These are phyloP conservation scores for Bombyx huttoni DNA, from an alignment of 2,888 invertebrate species.

Conservation along the genomic window DNA sequence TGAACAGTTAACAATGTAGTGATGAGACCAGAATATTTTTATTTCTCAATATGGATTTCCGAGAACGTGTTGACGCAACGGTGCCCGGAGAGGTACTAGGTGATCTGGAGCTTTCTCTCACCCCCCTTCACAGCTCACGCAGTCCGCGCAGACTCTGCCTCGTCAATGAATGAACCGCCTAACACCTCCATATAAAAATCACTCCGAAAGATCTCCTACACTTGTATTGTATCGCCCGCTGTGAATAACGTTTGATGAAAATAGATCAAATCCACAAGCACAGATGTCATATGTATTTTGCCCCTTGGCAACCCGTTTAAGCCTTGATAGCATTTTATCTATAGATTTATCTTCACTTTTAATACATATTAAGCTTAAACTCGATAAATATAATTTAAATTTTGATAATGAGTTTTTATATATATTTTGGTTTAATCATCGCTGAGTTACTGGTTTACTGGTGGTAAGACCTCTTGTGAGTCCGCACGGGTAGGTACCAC, in stretches of 20 bases:
- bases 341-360: background rate
- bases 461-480: too few species aligned
- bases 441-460: too few species aligned
- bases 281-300: slow-evolving; percentile 6
- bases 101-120: slow-evolving; percentile 33
- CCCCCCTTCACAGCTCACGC: slow-evolving; percentile 15
- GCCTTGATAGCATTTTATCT: background rate
- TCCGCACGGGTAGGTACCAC: too few species aligned
- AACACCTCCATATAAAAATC: slow-evolving; percentile 36
- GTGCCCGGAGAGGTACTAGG: slow-evolving; percentile 41
- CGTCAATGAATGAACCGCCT: slow-evolving; percentile 60
- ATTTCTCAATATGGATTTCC: background rate
- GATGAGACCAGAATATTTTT: background rate
- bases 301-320: background rate
- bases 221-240: slow-evolving; percentile 46
- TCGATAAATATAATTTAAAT: too few species aligned
- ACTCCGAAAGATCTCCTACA: slow-evolving; percentile 38
- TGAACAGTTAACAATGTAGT: background rate
- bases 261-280: slow-evolving; percentile 48
- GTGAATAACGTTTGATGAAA: slow-evolving; percentile 51
- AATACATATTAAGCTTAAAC: too few species aligned
- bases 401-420: too few species aligned
- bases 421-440: too few species aligned
- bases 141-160: slow-evolving; percentile 53
- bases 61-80: slow-evolving; percentile 20